Percentiles rank a stretch among this genome's conserved stretches.
phyloP scores from a whole-genome alignment of 2,888 invertebrate species.

The Lycaena phlaeas region DNA sequence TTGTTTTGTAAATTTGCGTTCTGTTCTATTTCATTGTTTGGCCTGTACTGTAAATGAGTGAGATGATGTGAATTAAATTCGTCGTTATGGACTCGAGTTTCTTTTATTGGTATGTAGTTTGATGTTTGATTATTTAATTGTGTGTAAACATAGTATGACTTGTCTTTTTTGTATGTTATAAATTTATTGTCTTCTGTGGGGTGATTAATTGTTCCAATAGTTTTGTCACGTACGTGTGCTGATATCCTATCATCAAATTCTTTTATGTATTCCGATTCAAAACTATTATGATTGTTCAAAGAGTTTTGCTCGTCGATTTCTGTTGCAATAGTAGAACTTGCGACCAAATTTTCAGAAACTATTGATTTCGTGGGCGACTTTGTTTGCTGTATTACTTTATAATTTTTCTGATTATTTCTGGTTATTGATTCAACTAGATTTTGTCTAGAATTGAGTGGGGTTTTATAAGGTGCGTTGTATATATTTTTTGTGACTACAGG shows the following conservation, averaged over 20 bases:
- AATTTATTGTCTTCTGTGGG: slow-evolving; percentile 49
- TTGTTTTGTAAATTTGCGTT: no score
- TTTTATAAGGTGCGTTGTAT: slow-evolving; percentile 34
- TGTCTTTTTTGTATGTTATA: slow-evolving; percentile 54
- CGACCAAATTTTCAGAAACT: not conserved
- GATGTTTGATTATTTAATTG: slow-evolving; percentile 29
- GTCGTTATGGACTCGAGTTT: not conserved
- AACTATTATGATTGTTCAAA: not conserved
- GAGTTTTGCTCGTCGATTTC: not conserved
- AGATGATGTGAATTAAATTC: slow-evolving; percentile 2
- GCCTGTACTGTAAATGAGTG: not conserved
- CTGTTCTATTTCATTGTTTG: not conserved
- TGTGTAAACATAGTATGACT: slow-evolving; percentile 52
- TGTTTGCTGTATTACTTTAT: slow-evolving; percentile 16
- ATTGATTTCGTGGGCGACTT: slow-evolving; percentile 5
- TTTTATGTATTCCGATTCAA: slow-evolving; percentile 22
- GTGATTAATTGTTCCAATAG: slow-evolving; percentile 53
- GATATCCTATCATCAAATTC: slow-evolving; percentile 46
- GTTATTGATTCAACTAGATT: slow-evolving; percentile 16
- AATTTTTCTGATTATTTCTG: not conserved
- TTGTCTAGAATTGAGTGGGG: not conserved
- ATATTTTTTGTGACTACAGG: slow-evolving; percentile 54
- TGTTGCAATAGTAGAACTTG: not conserved
- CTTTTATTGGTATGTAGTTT: slow-evolving; percentile 1
- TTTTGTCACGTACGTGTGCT: slow-evolving; percentile 55